Evolutionary conservation across 2,113 vertebrate species (phyloP).

Genomic region (Bubo scandiacus): DNA sequence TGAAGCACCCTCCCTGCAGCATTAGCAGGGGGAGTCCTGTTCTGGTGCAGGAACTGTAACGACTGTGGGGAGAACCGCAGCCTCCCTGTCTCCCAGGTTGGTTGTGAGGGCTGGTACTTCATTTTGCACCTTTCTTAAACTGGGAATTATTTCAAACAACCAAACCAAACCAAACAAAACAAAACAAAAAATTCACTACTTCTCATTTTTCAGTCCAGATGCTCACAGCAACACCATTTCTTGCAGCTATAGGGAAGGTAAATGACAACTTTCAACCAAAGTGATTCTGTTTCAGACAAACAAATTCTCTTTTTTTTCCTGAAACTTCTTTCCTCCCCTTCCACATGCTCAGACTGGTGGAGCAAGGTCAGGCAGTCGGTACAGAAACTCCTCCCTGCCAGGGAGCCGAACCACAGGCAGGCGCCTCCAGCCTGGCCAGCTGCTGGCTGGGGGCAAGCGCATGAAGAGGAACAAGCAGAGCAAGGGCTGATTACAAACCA

Average conservation of each 20-base stretch:
- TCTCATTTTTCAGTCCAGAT: not conserved
- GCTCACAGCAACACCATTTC: not conserved
- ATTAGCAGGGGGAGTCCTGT: not conserved
- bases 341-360: no score
- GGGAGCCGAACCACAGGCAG: not conserved
- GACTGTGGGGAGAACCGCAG: not conserved
- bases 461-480: not conserved
- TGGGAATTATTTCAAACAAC: not conserved
- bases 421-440: not conserved
- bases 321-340: not conserved
- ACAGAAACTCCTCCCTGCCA: not conserved
- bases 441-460: not conserved
- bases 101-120: not conserved
- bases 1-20: not conserved
- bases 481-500: not conserved
- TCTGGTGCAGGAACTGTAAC: accelerated
- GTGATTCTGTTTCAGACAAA: not conserved
- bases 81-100: not conserved
- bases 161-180: not conserved
- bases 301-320: not conserved
- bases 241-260: not conserved
- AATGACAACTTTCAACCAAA: not conserved
- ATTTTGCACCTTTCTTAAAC: not conserved
- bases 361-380: not conserved
- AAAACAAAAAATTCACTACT: not conserved